Evolutionary conservation across 2,888 invertebrate genomes (phyloP), one percentile per base, ranked within the genome.

Genomic region (Apomyelois bistriatella): DNA sequence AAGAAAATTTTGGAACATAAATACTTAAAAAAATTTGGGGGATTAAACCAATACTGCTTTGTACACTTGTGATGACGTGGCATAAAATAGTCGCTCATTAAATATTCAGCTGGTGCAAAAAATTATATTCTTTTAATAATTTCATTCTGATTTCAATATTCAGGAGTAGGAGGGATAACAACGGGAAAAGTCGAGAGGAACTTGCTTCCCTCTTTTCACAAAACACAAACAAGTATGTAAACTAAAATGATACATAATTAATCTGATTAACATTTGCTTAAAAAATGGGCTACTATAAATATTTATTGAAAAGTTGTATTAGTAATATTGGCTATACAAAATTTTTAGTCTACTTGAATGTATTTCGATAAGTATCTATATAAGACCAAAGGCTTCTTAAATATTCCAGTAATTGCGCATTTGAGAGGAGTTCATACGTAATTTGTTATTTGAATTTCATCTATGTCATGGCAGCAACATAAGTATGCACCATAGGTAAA

Each of bases 101-200:
- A n/a, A n/a, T n/a, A n/a, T n/a, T n/a, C n/a, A n/a, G n/a, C n/a
- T 22, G 22, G 22, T 22, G 5, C 3, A 22, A 22, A 22, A 22
- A 22, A 22, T 5, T 22, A 5, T 5, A 22, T 32, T n/a, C n/a
- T n/a, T 22, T 46, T 35, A 16, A 30, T 52, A 37, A 48, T 40
- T 17, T 40, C n/a, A 16, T 9, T 35, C 17, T 51, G 56, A 65
- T 82, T 83, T 83, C 57, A 62, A 73, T 74, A 76, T 82, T 82
- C 82, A 90, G 90, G 88, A 86, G 74, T 85, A 88, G 82, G 65
- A 80, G 89, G 79, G 88, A 88, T 79, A 84, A 84, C 78, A 73
- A 70, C 76, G 72, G 70, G 72, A 85, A 87, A 83, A 85, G 79
- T 75, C 76, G 75, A 63, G 89, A 89, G 66, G 87, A 89, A 59